These are phyloP conservation scores for Luehdorfia chinensis DNA, from an alignment of 1,140 invertebrate genomes.

Conservation along the genomic window DNA sequence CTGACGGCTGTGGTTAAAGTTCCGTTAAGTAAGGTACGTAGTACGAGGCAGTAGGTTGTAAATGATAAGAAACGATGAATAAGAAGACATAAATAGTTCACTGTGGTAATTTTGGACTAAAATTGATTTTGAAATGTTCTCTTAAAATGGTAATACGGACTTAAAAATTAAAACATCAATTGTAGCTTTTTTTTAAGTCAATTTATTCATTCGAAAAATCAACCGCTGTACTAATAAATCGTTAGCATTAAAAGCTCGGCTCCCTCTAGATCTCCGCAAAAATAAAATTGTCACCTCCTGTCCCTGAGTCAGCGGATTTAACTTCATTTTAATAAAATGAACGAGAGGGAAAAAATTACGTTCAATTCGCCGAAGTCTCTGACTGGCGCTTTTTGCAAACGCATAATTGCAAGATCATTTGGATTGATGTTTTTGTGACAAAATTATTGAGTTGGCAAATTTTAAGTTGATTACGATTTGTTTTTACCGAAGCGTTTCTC, in stretches of 20 bases:
- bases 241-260: conserved; percentile 11
- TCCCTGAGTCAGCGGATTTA: conserved; percentile 49
- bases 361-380: conserved; percentile 41
- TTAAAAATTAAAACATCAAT: no score
- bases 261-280: conserved; percentile 21
- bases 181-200: background rate
- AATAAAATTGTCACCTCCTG: conserved; percentile 62
- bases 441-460: conserved; percentile 4
- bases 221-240: conserved; percentile 15
- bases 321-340: conserved; percentile 65
- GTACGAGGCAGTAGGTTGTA: no score
- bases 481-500: no score
- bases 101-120: no score
- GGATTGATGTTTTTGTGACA: conserved; percentile 12
- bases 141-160: no score
- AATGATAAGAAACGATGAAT: no score
- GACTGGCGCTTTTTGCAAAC: conserved; percentile 8
- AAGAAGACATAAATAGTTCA: no score
- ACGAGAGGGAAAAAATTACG: conserved; percentile 40
- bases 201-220: background rate
- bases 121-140: no score
- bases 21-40: no score
- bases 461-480: conserved; percentile 16
- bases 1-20: no score
- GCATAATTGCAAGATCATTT: conserved; percentile 27